Base-by-base conservation (phyloP, 2,797 vertebrate genomes). In the Microctenopoma steveboyesi region DNA sequence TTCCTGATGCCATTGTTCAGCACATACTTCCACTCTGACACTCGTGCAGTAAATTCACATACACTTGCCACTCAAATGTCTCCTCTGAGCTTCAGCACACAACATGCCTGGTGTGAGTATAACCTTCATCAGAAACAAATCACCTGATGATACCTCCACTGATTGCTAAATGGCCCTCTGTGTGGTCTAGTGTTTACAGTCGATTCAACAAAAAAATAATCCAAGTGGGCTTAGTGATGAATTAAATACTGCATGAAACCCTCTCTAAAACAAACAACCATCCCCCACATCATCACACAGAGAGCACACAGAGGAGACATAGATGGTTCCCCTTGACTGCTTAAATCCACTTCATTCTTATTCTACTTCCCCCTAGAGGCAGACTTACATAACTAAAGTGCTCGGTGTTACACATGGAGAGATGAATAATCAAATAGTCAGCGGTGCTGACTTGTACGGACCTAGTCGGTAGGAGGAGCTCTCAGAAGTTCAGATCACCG, bases 301-400 rank as follows among this genome's bases (percentile, higher is more conserved):
- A 56, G 61, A 69, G 52, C 65, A 50, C 76, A 65, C 15, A 53
- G 61, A 80, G 13, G 57, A 79, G 77, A 82, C 65, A 27, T 67
- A 49, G 67, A 77, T 65, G 73, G 64, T 85, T 79, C 73, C 78
- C 43, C 75, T 52, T 80, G 50, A 67, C 79, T 84, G 69, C 80
- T 69, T 79, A 76, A 83, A 89, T 86, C 76, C 72, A 87, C 84
- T 86, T 81, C 77, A 78, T 85, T 84, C 82, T 77, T 74, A 74
- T 85, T 69, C 75, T 68, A 59, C 61, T 76, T 80, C 50, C 87
- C 87, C 83, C 82, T 72, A 54, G 85, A 81, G 86, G 76, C 74
- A 68, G 72, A 69, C 78, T 92, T 92, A 90, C 77, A 86, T 83
- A 90, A 92, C 81, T 58, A 72, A 89, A 89, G 86, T 89, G 86